A percentile compares a stretch with the other conserved stretches of the same genome.
These are phyloP conservation scores for Schizopygopsis pylzovi DNA, from an alignment of 2,797 vertebrate species.

Conservation along the genomic window DNA sequence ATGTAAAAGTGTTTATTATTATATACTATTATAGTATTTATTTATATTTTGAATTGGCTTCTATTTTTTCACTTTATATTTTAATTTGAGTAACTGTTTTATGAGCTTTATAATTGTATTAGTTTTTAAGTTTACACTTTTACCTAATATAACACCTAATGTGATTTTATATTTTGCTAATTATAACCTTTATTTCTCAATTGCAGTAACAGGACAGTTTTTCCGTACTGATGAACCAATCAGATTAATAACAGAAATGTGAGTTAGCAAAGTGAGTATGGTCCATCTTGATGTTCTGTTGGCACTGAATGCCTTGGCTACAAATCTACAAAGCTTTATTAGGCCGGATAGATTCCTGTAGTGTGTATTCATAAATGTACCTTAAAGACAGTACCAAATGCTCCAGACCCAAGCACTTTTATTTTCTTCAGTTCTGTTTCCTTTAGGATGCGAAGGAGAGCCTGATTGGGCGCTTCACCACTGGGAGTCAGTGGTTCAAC, in stretches of 20 bases:
- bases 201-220: background rate
- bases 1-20: background rate
- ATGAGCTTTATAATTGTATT: background rate
- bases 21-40: background rate
- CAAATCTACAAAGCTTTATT: background rate
- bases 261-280: background rate
- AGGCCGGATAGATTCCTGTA: background rate
- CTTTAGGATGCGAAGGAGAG: slow-evolving; percentile 90
- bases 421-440: slow-evolving; percentile 93
- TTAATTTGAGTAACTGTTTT: background rate
- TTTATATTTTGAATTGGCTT: background rate
- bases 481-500: slow-evolving; percentile 92
- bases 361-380: slow-evolving; percentile 66
- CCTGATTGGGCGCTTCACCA: slow-evolving; percentile 92
- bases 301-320: background rate
- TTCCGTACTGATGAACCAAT: background rate
- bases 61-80: background rate
- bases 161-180: too few species aligned
- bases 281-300: background rate
- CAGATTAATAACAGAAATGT: background rate
- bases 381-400: slow-evolving; percentile 94
- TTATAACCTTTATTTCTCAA: background rate
- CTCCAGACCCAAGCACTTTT: slow-evolving; percentile 90
- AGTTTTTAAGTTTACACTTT: background rate
- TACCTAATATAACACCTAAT: too few species aligned